Conservation (phyloP, 1,140 invertebrate genomes). For the Aplysia californica region DNA sequence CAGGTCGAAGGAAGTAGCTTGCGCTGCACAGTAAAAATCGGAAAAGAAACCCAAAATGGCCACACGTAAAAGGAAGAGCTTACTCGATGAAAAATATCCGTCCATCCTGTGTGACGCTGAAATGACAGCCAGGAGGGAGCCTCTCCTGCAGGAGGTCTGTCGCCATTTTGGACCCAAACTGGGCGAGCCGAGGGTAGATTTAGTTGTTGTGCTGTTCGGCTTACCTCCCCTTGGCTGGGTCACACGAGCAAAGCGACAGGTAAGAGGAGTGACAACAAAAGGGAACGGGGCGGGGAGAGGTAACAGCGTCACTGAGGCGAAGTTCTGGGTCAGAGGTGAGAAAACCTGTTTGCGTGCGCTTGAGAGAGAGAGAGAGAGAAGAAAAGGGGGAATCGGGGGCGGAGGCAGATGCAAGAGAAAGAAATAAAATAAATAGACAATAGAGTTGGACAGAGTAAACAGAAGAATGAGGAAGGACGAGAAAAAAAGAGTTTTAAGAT, state of each 20-base stretch:
- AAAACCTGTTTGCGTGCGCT: too few species aligned
- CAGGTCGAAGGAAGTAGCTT: too few species aligned
- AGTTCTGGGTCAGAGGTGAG: too few species aligned
- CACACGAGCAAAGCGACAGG: not conserved
- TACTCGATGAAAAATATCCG: slow-evolving; percentile 64
- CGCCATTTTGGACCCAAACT: slow-evolving; percentile 47
- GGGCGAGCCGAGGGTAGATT: not conserved
- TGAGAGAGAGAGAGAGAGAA: not conserved
- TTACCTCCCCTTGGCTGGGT: not conserved
- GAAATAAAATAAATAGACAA: too few species aligned
- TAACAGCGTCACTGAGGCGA: too few species aligned
- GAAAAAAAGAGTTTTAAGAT: not conserved
- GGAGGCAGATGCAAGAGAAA: not conserved
- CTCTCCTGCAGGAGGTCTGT: slow-evolving; percentile 37
- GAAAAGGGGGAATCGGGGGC: not conserved
- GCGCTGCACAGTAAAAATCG: too few species aligned
- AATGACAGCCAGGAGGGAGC: slow-evolving; percentile 53
- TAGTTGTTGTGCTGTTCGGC: not conserved
- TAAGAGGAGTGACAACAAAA: not conserved
- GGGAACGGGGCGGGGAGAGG: slow-evolving; percentile 5
- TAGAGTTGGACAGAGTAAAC: not conserved
- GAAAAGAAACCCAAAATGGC: too few species aligned
- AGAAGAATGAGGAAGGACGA: not conserved
- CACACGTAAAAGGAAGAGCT: slow-evolving; percentile 29
- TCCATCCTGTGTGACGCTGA: slow-evolving; percentile 59